phyloP scores from a whole-genome alignment of 2,113 vertebrate species.

The Ptilorrhoa leucosticta region DNA sequence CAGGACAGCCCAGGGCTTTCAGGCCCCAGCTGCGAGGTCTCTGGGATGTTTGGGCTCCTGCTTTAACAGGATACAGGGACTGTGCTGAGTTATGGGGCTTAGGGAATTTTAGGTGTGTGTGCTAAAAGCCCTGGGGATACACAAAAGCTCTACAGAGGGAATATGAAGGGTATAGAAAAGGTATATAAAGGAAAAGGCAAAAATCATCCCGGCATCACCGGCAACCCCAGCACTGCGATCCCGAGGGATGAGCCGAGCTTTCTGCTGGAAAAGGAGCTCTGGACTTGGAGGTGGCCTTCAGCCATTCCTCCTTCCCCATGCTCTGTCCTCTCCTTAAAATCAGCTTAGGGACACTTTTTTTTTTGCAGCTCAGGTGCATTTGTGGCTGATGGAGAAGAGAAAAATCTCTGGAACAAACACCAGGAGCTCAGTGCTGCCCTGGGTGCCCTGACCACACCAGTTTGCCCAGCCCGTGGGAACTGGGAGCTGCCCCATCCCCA shows the following conservation, averaged over 20 bases:
- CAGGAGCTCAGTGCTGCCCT: neutral
- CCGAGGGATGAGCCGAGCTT: neutral
- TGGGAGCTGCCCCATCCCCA: neutral
- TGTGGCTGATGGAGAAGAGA: neutral
- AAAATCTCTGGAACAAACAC: neutral
- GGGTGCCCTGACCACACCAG: neutral
- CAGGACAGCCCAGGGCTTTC: no score
- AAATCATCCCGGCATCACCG: no score
- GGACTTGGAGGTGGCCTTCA: neutral
- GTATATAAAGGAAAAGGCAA: no score
- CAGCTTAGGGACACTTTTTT: neutral
- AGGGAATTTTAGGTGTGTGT: no score
- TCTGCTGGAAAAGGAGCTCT: neutral
- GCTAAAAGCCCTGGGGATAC: no score
- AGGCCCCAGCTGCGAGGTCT: no score
- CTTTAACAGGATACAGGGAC: no score
- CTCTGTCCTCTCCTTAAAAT: neutral
- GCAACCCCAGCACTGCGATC: neutral
- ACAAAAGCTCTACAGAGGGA: no score
- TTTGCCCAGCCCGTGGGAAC: neutral
- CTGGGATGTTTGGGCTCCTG: no score
- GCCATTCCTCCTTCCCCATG: neutral
- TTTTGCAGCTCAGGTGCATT: neutral
- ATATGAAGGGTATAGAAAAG: no score
- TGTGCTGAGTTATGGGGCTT: no score